These are phyloP conservation scores for Argentina silus DNA, from an alignment of 2,797 vertebrate genomes.

Conservation along the genomic window DNA sequence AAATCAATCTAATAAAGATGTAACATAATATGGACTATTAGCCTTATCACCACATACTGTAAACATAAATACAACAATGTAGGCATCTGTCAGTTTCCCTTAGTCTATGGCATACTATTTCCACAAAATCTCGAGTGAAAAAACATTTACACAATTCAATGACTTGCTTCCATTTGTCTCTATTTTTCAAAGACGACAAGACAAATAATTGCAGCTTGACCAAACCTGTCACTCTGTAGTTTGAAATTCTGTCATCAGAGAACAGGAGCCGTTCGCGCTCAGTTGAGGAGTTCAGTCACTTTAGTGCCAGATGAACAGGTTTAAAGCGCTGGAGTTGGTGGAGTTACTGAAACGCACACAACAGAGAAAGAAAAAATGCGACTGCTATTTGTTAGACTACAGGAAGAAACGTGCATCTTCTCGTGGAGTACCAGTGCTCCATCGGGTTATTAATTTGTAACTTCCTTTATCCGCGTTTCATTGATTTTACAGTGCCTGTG, in stretches of 20 bases:
- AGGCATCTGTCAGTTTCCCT: not conserved
- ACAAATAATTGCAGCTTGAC: not conserved
- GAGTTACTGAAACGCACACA: not conserved
- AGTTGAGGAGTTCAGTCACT: not conserved
- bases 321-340: not conserved
- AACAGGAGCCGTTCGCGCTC: not conserved
- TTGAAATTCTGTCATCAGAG: not conserved
- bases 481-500: not conserved
- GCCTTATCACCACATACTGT: not conserved
- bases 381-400: not conserved
- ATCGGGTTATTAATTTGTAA: not conserved
- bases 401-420: too few species aligned
- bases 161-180: not conserved
- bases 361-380: not conserved
- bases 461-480: conserved; percentile 2
- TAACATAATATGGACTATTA: not conserved
- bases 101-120: not conserved
- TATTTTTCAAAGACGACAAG: not conserved
- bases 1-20: not conserved
- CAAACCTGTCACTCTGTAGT: conserved; percentile 1
- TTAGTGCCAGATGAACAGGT: not conserved
- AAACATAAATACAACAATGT: not conserved
- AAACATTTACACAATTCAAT: not conserved
- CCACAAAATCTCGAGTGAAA: not conserved
- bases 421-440: not conserved